Evolutionary conservation across 2,113 vertebrate species (phyloP), one percentile per base, ranked within the genome.

Genomic region (Plecotus auritus): DNA sequence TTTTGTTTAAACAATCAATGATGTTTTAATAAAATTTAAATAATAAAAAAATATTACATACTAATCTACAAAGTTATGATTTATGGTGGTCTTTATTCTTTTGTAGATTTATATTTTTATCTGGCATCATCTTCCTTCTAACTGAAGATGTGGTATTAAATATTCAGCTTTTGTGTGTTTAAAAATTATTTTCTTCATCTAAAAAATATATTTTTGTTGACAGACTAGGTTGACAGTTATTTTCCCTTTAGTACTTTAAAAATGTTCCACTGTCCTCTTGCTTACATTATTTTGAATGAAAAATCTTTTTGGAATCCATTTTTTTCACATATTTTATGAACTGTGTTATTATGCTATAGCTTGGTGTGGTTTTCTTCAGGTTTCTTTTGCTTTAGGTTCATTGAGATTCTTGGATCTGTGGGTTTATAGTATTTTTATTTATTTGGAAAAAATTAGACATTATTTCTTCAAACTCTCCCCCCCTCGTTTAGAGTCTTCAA

Each of bases 1-100:
- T 94, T 89, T 94, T 83, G 37, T 70, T 83, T 93, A 90, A 84
- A 92, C 5, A 59, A 11, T 89, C 59, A 78, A 64, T 76, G 59
- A n/a, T 9, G 72, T 87, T 72, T 87, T 80, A 93, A 72, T 74
- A 26, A 82, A 35, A 56, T 82, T 92, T 72, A 54, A 88, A 49
- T 78, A 77, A n/a, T 37, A 85, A 78, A 17, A 73, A 80, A 81
- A 47, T 80, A 5, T 61, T 76, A 32, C 32, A 32, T 40, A 32
- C 47, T 32, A 61, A 70, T 35, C 35, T 32, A 82, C 37, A 40
- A 26, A 70, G 22, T 86, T 86, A 49, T 72, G 28, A 35, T 89
- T 76, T 18, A 61, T 85, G 78, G 12, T 22, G 35, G 0, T 85
- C 37, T 69, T 61, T 16, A n/a, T 67, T 74, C 16, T 67, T 74